Conservation (phyloP, 1,140 invertebrate species). For the Propsilocerus akamusi region DNA sequence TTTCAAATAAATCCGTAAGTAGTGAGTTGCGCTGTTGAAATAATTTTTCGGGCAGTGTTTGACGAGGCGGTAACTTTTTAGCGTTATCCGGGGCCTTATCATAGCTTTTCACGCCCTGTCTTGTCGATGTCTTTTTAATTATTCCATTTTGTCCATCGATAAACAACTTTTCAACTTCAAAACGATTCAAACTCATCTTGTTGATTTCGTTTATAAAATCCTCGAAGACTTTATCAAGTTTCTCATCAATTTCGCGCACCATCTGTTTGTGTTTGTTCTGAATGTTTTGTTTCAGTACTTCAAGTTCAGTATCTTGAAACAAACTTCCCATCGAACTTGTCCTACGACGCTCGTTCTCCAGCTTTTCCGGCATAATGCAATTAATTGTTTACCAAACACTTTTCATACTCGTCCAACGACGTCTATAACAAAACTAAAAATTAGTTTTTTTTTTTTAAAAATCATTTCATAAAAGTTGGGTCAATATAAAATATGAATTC, state of each 20-base stretch:
- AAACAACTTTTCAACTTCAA: neutral
- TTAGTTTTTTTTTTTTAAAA: no score
- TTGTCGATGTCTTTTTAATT: neutral
- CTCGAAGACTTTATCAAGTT: neutral
- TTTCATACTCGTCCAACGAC: neutral
- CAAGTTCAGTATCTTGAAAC: neutral
- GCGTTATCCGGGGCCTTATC: neutral
- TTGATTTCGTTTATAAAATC: neutral
- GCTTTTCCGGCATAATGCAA: neutral
- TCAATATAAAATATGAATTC: no score
- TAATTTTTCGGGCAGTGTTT: slow-evolving; percentile 34
- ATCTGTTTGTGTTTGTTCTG: neutral
- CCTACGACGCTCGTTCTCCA: neutral
- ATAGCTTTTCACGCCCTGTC: neutral
- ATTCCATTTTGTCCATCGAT: neutral
- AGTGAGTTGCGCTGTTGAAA: slow-evolving; percentile 51
- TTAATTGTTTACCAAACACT: neutral
- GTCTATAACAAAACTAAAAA: neutral
- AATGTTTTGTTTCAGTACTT: neutral
- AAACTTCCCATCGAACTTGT: neutral
- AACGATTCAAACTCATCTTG: neutral
- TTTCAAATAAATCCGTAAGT: slow-evolving; percentile 58
- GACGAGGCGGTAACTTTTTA: neutral
- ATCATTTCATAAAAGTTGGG: no score
- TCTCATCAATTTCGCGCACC: neutral